Evolutionary conservation across 2,113 vertebrate genomes (phyloP).

Genomic region (Machaerirhynchus nigripectus): DNA sequence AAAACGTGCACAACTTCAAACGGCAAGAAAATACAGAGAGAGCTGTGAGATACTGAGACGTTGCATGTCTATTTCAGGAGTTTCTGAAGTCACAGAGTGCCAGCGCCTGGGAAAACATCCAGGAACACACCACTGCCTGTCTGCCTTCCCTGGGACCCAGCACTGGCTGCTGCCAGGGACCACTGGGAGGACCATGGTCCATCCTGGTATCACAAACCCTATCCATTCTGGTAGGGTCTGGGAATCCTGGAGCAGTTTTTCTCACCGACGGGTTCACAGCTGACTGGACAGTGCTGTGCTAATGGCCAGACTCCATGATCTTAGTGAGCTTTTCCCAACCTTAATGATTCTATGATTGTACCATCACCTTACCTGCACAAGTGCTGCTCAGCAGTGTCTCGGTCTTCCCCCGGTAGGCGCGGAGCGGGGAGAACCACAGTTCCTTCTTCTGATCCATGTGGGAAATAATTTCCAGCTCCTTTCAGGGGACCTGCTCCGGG

Average conservation of each 20-base stretch:
- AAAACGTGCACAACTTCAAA: background rate
- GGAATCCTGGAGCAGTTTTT: background rate
- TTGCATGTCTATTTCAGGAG: accelerated
- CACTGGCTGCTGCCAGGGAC: background rate
- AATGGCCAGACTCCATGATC: background rate
- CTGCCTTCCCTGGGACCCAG: background rate
- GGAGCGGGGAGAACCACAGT: background rate
- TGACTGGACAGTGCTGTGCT: background rate
- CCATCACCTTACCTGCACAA: background rate
- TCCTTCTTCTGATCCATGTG: background rate
- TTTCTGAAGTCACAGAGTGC: background rate
- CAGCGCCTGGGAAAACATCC: background rate
- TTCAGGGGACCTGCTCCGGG: background rate
- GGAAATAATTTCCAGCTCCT: background rate
- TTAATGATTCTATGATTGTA: background rate
- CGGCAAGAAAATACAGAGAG: background rate
- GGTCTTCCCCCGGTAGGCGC: accelerated
- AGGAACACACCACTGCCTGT: background rate
- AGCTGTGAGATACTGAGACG: accelerated
- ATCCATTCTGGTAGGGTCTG: accelerated
- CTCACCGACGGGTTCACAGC: background rate
- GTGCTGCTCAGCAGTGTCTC: background rate
- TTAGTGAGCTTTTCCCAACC: background rate
- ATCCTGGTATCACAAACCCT: accelerated
- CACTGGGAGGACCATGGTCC: accelerated